Base-by-base conservation (phyloP, 2,797 vertebrate genomes). In the Sebastes matsubarae region DNA sequence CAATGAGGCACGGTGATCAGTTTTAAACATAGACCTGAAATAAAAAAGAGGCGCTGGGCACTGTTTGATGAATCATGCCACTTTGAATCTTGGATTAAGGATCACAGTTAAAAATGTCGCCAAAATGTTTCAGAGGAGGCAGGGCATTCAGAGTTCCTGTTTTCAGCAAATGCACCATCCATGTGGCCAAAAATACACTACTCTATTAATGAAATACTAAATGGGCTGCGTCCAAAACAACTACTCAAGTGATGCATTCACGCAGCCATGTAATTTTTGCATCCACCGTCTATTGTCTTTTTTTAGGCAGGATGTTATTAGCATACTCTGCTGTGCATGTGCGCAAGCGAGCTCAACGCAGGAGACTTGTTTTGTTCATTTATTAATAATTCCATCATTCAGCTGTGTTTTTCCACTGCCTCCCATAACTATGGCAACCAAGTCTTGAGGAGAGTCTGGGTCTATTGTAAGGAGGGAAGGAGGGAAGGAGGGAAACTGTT, bases 341-440 rank as follows among this genome's bases (percentile, higher is more conserved):
- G 72, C 12, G 32, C 72, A 81, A 67, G 52, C 69, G 3, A 77
- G 77, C 81, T 81, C 67, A 25, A 42, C 16, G 61, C 75, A 79
- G 66, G 83, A 83, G 82, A 68, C 72, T 75, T 87, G 60, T 83
- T 89, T 88, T 85, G 71, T 86, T 89, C 59, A 84, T 91, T 93
- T 89, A 92, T 94, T 86, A 90, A 88, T 88, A 86, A 83, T 93
- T 93, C 92, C 67, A 68, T 83, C 84, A 82, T 86, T 94, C 85
- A 90, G 89, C 86, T 93, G 83, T 93, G 82, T 91, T 94, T 93
- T 92, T 91, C 87, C 86, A 82, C 88, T 75, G 76, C 88, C 82
- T 91, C 68, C 83, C 66, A 94, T 93, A 93, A 92, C 93, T 95
- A 94, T 95, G 92, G 94, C 92, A 96, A 95, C 93, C 82, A 80